Evolutionary conservation across 2,888 invertebrate species (phyloP).

Genomic region (Thalpophila matura): DNA sequence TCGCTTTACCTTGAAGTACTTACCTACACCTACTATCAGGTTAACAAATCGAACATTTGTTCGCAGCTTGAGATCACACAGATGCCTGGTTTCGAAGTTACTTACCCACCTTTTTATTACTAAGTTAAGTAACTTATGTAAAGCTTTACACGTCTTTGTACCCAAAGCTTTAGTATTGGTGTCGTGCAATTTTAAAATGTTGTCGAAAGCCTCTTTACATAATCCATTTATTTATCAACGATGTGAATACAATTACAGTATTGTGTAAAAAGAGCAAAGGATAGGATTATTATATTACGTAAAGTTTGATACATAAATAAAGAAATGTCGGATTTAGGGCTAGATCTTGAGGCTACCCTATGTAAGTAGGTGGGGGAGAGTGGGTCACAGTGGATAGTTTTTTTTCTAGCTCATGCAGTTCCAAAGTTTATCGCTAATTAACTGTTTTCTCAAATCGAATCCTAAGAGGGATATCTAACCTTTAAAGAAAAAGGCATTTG

Average conservation of each 20-base stretch:
- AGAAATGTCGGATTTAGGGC: too few relatives aligned
- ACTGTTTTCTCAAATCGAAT: too few relatives aligned
- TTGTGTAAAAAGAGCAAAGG: conserved; percentile 26
- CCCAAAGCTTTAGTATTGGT: conserved; percentile 20
- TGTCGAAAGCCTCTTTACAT: conserved; percentile 12
- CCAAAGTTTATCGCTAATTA: too few relatives aligned
- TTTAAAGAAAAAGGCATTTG: too few relatives aligned
- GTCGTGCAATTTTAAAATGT: conserved; percentile 48
- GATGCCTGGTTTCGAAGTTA: conserved; percentile 21
- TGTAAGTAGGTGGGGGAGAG: too few relatives aligned
- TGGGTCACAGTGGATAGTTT: too few relatives aligned
- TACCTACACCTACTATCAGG: too few relatives aligned
- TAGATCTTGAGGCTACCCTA: too few relatives aligned
- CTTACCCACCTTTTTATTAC: conserved; percentile 29
- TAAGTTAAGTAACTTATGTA: conserved; percentile 48
- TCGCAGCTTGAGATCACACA: conserved; percentile 35
- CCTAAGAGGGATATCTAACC: too few relatives aligned
- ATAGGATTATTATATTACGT: too few relatives aligned
- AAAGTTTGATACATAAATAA: too few relatives aligned
- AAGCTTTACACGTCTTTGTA: conserved; percentile 40
- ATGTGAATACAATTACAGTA: not conserved
- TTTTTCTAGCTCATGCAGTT: not conserved
- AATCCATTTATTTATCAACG: conserved; percentile 30
- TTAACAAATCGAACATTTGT: conserved; percentile 20
- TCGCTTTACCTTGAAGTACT: not conserved